These are phyloP conservation scores for Rhaphigaster nebulosa DNA, from an alignment of 2,888 invertebrate genomes.

Conservation along the genomic window DNA sequence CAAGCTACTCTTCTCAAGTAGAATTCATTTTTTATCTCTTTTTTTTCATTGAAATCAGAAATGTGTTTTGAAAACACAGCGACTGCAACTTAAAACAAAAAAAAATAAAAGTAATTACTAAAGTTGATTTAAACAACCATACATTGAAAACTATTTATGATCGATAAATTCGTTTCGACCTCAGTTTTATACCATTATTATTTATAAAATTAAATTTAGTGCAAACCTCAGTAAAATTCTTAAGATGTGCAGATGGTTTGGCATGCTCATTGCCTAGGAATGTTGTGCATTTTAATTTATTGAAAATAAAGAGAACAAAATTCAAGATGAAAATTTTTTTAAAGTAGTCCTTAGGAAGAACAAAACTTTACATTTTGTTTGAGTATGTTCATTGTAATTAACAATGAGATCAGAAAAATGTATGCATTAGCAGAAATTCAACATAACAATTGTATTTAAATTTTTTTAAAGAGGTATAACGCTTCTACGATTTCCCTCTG, in stretches of 20 bases:
- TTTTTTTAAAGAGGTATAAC: neutral
- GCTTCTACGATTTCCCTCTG: neutral
- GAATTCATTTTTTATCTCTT: neutral
- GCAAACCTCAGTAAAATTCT: too few species aligned
- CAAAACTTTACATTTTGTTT: neutral
- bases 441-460: neutral
- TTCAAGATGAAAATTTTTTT: neutral
- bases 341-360: neutral
- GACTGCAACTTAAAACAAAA: neutral
- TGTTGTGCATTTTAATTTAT: neutral
- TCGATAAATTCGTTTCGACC: neutral
- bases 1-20: slow-evolving; percentile 45
- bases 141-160: neutral
- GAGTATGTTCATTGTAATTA: neutral
- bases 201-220: neutral
- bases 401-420: neutral
- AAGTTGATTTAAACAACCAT: neutral
- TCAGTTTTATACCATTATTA: neutral
- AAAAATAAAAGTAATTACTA: neutral
- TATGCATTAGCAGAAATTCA: neutral
- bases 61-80: neutral
- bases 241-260: too few species aligned
- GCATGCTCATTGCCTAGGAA: too few species aligned
- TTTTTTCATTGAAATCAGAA: neutral
- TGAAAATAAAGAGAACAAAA: neutral